These are phyloP conservation scores for Motacilla tschutschensis DNA, from an alignment of 2,113 vertebrate genomes.

Conservation along the genomic window DNA sequence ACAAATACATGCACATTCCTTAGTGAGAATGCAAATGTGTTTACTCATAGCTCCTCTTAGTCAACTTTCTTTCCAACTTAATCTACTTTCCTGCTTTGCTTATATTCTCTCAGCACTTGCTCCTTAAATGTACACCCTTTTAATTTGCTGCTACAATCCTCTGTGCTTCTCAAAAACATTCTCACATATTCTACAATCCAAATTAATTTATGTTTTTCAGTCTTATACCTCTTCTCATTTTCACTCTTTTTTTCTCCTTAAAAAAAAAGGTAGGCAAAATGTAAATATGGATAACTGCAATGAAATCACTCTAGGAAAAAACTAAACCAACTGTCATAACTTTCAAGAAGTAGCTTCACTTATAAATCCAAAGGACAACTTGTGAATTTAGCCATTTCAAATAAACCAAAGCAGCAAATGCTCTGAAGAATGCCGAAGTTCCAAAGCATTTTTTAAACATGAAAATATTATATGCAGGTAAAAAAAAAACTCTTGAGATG, in stretches of 20 bases:
- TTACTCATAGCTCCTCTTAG: neutral
- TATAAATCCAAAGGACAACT: neutral
- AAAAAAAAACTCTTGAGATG: neutral
- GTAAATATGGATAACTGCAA: neutral
- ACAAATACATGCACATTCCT: neutral
- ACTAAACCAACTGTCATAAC: neutral
- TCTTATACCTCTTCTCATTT: neutral
- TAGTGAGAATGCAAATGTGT: neutral
- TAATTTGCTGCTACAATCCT: neutral
- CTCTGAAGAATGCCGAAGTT: neutral
- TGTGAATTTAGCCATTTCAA: neutral
- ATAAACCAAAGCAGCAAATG: neutral
- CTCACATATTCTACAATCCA: neutral
- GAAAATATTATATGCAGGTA: neutral
- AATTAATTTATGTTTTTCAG: neutral
- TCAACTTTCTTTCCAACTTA: neutral
- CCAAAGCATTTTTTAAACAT: neutral
- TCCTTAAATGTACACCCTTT: neutral
- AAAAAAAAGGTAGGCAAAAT: neutral
- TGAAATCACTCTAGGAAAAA: neutral
- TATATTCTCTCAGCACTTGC: neutral
- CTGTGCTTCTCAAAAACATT: neutral
- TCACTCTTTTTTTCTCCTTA: neutral
- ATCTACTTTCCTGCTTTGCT: neutral
- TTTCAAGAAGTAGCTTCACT: neutral